Evolutionary conservation across 2,888 invertebrate genomes (phyloP), one percentile per base, ranked within the genome.

Genomic region (Stenurella melanura): DNA sequence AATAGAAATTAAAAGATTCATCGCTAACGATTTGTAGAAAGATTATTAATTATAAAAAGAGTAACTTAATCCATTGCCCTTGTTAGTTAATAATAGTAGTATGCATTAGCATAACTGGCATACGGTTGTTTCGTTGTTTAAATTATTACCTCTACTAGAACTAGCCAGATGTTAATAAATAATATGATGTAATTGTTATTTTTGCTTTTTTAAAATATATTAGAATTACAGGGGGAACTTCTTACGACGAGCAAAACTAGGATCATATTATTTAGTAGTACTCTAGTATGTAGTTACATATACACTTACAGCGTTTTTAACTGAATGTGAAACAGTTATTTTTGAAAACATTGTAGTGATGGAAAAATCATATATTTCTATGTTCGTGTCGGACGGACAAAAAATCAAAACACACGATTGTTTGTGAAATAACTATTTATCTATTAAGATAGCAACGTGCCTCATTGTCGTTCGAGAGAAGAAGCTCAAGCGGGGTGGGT

Each of bases 131-230:
- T 50, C 42, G 34, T 50, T 17, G 34, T 38, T 42, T 66, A 42
- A 66, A 66, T 38, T 63, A 34, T 9, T 64, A 17, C 38, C 42
- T 17, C 11, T 19, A 64, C 17, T 18, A 64, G 21, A 17, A 66
- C 66, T 42, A 18, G 19, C 67, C 54, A 67, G 6, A 67, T 54
- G 15, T 67, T 17, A 67, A 56, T 67, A 67, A 56, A 56, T 56
- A 67, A 67, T 67, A 67, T 67, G 67, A 67, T 30, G 56, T 67
- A 67, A 67, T 56, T 67, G 26, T 56, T 67, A 54, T 54, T 67
- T 67, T 56, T n/a, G 26, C 21, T 15, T 15, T 4, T 26, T 67
- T 30, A 56, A 3, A 56, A 15, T 26, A 26, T 21, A 66, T 50
- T 56, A 17, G 7, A 15, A 17, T 21, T 56, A 67, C 54, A 56